A percentile compares a stretch with the other conserved stretches of the same genome.
These are phyloP conservation scores for Cromileptes altivelis DNA, from an alignment of 2,113 vertebrate species.

Conservation along the genomic window DNA sequence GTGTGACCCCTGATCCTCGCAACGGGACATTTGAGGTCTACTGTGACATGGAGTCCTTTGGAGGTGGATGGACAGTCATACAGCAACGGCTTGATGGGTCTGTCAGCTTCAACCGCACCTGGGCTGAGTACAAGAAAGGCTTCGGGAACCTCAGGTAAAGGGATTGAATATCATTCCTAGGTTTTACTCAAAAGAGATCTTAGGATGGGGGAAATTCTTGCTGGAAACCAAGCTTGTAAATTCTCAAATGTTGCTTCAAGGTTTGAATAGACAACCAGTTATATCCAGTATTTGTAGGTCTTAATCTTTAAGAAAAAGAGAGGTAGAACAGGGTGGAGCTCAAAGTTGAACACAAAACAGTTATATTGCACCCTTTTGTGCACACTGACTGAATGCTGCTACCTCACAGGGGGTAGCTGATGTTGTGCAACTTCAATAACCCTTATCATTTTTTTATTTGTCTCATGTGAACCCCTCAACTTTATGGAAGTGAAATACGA, in stretches of 20 bases:
- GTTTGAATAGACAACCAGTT: background rate
- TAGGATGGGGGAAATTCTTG: background rate
- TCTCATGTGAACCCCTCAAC: background rate
- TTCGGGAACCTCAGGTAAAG: conserved; percentile 90
- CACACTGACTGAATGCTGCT: too few relatives aligned
- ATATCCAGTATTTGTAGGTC: background rate
- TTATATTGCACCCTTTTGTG: background rate
- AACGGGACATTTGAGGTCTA: conserved; percentile 90
- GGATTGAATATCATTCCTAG: background rate
- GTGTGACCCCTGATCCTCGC: conserved; percentile 87
- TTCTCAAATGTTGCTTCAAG: background rate
- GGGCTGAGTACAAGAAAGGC: conserved; percentile 94
- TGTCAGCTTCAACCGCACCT: conserved; percentile 92
- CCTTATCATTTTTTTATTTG: background rate
- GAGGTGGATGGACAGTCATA: conserved; percentile 95
- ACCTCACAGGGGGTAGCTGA: too few relatives aligned
- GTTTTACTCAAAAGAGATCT: background rate
- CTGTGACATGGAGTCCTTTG: conserved; percentile 94
- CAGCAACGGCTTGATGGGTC: conserved; percentile 92
- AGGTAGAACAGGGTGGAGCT: background rate
- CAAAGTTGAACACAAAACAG: background rate
- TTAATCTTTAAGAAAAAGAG: background rate
- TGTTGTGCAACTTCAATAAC: background rate
- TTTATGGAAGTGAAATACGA: too few relatives aligned
- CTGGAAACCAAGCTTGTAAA: background rate